Percentiles rank a stretch among this genome's conserved stretches.
phyloP scores from a whole-genome alignment of 1,140 invertebrate genomes.

The Hylaeus volcanicus region DNA sequence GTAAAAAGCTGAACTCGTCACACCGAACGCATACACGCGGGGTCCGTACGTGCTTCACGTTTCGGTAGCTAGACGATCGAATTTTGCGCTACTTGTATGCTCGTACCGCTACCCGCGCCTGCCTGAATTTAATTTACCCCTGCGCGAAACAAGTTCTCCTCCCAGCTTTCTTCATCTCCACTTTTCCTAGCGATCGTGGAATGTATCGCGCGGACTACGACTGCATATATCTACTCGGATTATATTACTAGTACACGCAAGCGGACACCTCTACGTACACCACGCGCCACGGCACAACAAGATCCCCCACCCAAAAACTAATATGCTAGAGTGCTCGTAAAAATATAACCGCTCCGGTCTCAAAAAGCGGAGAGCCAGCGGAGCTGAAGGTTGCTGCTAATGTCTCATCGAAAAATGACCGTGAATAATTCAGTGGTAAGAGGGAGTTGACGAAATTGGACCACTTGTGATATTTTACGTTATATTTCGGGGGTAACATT shows the following conservation, averaged over 20 bases:
- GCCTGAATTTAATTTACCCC: slow-evolving; percentile 46
- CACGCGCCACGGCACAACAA: neutral
- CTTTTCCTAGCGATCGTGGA: slow-evolving; percentile 14
- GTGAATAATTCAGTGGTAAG: neutral
- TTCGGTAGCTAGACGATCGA: slow-evolving; percentile 44
- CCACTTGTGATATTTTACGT: too few relatives aligned
- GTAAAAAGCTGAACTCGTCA: slow-evolving; percentile 35
- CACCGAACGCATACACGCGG: slow-evolving; percentile 14
- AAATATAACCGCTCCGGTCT: neutral
- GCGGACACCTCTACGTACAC: neutral
- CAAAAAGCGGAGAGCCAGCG: neutral
- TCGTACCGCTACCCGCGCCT: neutral
- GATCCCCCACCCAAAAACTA: neutral
- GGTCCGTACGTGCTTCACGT: slow-evolving; percentile 38
- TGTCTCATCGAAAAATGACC: neutral
- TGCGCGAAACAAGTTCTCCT: slow-evolving; percentile 34
- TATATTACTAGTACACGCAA: slow-evolving; percentile 16
- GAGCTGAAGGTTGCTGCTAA: neutral
- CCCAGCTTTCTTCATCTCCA: slow-evolving; percentile 24
- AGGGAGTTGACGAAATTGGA: too few relatives aligned
- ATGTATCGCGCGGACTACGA: slow-evolving; percentile 3
- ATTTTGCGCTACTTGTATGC: slow-evolving; percentile 30
- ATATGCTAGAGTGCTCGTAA: slow-evolving; percentile 7
- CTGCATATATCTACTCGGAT: slow-evolving; percentile 10
- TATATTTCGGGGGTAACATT: too few relatives aligned